A percentile compares a stretch with the other conserved stretches of the same genome.
Conservation (phyloP, 1,140 invertebrate genomes). For the Epicauta chinensis region DNA sequence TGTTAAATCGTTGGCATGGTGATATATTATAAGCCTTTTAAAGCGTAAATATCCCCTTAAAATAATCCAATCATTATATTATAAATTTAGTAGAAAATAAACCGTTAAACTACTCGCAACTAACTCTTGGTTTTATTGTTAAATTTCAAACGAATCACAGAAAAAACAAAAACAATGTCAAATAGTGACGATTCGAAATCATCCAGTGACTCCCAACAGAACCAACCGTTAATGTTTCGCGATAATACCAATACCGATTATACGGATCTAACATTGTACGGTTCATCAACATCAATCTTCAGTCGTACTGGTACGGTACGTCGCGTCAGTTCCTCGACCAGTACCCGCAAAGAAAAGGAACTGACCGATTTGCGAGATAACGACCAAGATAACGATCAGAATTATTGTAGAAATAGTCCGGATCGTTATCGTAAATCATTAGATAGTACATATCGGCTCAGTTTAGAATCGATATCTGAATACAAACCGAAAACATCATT, state of each 20-base stretch:
- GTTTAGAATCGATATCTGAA: constrained; percentile 41
- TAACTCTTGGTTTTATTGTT: too few relatives aligned
- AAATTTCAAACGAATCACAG: too few relatives aligned
- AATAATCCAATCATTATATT: too few relatives aligned
- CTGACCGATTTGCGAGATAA: not conserved
- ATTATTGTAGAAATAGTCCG: not conserved
- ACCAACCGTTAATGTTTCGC: constrained; percentile 16
- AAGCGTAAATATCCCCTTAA: too few relatives aligned
- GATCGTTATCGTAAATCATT: constrained; percentile 32
- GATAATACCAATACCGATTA: constrained; percentile 16
- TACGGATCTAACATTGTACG: constrained; percentile 24
- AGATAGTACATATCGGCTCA: constrained; percentile 35
- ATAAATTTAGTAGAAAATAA: too few relatives aligned
- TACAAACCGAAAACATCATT: constrained; percentile 34
- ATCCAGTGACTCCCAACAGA: too few relatives aligned
- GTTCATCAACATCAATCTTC: constrained; percentile 24
- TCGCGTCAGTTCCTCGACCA: constrained; percentile 17
- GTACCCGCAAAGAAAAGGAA: constrained; percentile 6
- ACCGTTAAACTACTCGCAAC: too few relatives aligned
- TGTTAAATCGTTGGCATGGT: too few relatives aligned
- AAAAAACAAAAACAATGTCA: too few relatives aligned
- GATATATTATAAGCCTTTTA: too few relatives aligned
- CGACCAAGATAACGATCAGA: not conserved
- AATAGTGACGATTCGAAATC: too few relatives aligned
- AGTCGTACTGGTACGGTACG: constrained; percentile 33